These are phyloP conservation scores for Drosophila funebris DNA, from an alignment of 1,140 invertebrate species.

Conservation along the genomic window DNA sequence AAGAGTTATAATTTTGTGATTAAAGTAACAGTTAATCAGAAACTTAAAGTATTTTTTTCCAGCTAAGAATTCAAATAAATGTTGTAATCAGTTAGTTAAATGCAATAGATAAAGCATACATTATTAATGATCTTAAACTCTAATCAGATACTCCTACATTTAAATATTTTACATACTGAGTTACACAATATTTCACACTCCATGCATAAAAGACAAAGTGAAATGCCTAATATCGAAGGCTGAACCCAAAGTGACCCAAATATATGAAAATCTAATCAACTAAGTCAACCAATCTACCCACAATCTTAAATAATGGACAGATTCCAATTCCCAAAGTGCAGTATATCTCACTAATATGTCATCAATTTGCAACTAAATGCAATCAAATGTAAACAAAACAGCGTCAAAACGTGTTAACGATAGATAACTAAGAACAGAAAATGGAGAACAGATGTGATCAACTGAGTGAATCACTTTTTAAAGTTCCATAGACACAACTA, in stretches of 20 bases:
- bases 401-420: constrained; percentile 70
- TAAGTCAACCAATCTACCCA: constrained; percentile 16
- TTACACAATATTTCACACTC: constrained; percentile 36
- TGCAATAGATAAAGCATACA: background rate
- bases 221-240: background rate
- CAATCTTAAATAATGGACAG: constrained; percentile 41
- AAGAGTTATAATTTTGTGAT: too few species aligned
- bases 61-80: background rate
- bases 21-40: too few species aligned
- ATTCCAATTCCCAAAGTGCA: constrained; percentile 22
- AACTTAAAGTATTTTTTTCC: too few species aligned
- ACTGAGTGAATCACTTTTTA: constrained; percentile 61
- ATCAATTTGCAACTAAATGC: constrained; percentile 78
- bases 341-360: constrained; percentile 66
- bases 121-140: background rate
- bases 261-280: constrained; percentile 15
- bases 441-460: constrained; percentile 45
- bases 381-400: constrained; percentile 66
- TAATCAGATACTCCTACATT: background rate
- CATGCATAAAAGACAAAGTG: background rate
- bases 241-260: constrained; percentile 14
- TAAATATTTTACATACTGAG: background rate
- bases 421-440: constrained; percentile 9
- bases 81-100: background rate
- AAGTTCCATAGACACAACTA: constrained; percentile 62